Evolutionary conservation across 2,797 vertebrate species (phyloP).

Genomic region (Choloepus didactylus): DNA sequence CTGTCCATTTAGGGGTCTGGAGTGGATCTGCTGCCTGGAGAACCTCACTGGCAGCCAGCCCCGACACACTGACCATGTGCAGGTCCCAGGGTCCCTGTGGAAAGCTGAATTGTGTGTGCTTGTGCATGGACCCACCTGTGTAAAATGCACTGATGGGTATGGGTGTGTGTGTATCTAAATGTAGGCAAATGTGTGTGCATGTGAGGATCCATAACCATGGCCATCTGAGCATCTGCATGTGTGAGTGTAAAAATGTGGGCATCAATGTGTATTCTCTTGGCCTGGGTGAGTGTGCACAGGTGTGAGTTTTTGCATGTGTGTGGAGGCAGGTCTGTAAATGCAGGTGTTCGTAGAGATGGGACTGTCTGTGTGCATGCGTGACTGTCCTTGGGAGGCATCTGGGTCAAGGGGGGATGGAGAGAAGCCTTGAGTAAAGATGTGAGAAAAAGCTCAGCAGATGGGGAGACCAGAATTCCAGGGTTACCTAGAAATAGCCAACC

Average conservation of each 20-base stretch:
- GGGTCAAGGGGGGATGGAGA: background rate
- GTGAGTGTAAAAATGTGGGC: background rate
- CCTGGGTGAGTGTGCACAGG: background rate
- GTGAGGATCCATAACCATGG: background rate
- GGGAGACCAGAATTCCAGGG: conserved; percentile 11
- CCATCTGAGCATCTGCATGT: background rate
- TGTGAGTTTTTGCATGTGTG: background rate
- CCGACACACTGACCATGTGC: accelerated
- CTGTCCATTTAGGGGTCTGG: background rate
- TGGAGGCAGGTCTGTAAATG: background rate
- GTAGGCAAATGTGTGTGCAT: background rate
- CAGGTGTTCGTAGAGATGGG: background rate
- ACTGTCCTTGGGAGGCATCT: background rate
- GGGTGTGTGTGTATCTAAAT: background rate
- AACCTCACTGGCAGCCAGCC: background rate
- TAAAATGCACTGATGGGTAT: background rate
- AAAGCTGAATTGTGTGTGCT: background rate
- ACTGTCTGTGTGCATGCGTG: background rate
- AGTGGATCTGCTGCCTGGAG: background rate
- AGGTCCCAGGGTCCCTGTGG: background rate
- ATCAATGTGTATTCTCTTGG: accelerated
- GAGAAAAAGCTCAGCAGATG: background rate
- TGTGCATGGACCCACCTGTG: background rate
- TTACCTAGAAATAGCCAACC: conserved; percentile 68
- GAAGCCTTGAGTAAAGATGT: background rate